phyloP scores from a whole-genome alignment of 2,888 invertebrate genomes.

The Apocheima hispidaria region DNA sequence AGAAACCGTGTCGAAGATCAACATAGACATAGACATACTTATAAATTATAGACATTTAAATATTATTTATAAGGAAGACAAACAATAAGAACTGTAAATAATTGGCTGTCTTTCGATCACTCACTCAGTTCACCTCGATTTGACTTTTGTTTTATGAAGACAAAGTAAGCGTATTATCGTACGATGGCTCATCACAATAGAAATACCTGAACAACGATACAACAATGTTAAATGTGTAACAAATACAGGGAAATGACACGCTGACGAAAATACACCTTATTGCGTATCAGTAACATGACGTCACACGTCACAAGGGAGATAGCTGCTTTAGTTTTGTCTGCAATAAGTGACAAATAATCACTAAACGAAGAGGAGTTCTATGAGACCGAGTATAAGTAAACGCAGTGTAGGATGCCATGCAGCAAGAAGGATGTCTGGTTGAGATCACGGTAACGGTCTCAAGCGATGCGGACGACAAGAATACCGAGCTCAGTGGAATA shows the following conservation, averaged over 20 bases:
- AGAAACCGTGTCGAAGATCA: no score
- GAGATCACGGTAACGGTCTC: no score
- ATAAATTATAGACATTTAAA: no score
- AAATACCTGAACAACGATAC: slow-evolving; percentile 18
- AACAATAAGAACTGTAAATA: background rate
- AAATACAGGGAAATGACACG: slow-evolving; percentile 35
- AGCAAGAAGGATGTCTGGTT: no score
- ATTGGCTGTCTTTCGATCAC: slow-evolving; percentile 1
- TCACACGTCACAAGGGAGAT: background rate
- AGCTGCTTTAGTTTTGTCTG: background rate
- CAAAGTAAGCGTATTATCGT: slow-evolving; percentile 12
- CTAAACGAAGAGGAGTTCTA: background rate
- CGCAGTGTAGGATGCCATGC: background rate
- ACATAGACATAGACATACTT: no score
- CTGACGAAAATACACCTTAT: slow-evolving; percentile 24
- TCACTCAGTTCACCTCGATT: slow-evolving; percentile 2
- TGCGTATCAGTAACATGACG: background rate
- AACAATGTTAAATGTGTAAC: background rate
- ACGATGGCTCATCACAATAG: slow-evolving; percentile 5
- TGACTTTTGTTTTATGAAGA: slow-evolving; percentile 5
- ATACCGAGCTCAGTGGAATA: no score
- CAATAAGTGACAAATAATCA: background rate
- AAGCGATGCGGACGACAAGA: no score
- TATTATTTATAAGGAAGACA: background rate
- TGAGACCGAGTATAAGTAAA: background rate